Percentiles rank a stretch among this genome's conserved stretches.
phyloP scores from a whole-genome alignment of 2,797 vertebrate species.

The Bryconaethiops microstoma region DNA sequence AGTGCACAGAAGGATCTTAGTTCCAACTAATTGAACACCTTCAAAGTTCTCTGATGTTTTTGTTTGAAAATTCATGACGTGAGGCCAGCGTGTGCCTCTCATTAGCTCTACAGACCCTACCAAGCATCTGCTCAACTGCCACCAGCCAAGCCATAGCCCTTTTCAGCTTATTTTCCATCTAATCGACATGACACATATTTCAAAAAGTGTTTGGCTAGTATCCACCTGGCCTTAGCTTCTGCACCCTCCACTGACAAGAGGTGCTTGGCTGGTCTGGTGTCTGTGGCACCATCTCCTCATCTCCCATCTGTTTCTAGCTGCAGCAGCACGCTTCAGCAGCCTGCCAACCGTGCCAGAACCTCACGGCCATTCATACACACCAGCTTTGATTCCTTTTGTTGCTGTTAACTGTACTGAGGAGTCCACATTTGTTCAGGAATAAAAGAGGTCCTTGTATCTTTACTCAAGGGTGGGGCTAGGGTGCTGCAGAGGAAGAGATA shows the following conservation, averaged over 20 bases:
- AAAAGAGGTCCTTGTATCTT: slow-evolving; percentile 67
- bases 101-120: slow-evolving; percentile 73
- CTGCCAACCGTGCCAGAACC: slow-evolving; percentile 71
- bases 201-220: slow-evolving; percentile 71
- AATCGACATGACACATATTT: slow-evolving; percentile 73
- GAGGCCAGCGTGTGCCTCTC: slow-evolving; percentile 74
- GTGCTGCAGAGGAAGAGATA: slow-evolving; percentile 41
- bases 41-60: slow-evolving; percentile 56
- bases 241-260: slow-evolving; percentile 43
- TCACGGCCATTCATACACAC: slow-evolving; percentile 62
- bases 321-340: slow-evolving; percentile 67
- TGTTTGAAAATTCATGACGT: slow-evolving; percentile 61
- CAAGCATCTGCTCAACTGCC: slow-evolving; percentile 72
- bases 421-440: slow-evolving; percentile 66
- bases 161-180: slow-evolving; percentile 54
- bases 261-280: slow-evolving; percentile 64
- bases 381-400: slow-evolving; percentile 67
- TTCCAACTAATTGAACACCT: slow-evolving; percentile 63
- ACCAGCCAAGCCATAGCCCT: slow-evolving; percentile 40
- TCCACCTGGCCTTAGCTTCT: slow-evolving; percentile 43
- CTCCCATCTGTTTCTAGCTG: slow-evolving; percentile 72
- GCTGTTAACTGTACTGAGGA: slow-evolving; percentile 63
- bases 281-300: slow-evolving; percentile 59
- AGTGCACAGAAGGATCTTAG: slow-evolving; percentile 57
- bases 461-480: slow-evolving; percentile 58